Conservation (phyloP, 2,113 vertebrate species). For the Catharus fuscescens region DNA sequence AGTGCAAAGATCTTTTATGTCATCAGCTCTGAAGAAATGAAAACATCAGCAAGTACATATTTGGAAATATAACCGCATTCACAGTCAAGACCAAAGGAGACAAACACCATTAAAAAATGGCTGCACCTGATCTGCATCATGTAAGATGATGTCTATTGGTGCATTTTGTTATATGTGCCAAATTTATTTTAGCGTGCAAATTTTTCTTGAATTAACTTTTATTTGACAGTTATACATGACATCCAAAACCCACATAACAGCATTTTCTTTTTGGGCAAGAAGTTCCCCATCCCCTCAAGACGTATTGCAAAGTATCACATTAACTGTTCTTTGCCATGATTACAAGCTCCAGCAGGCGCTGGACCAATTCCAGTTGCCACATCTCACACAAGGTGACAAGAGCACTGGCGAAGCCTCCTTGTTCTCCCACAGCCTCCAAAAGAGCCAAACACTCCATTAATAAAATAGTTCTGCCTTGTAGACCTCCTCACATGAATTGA, state of each 20-base stretch:
- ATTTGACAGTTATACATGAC: neutral
- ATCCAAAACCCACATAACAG: neutral
- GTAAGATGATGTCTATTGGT: neutral
- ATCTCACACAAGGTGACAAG: neutral
- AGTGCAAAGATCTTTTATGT: slow-evolving; percentile 46
- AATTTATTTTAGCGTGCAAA: neutral
- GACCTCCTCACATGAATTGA: neutral
- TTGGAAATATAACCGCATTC: slow-evolving; percentile 44
- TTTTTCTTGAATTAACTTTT: neutral
- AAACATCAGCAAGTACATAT: slow-evolving; percentile 63
- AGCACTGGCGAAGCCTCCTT: neutral
- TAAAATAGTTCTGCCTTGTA: slow-evolving; percentile 28
- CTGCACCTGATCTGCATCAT: neutral
- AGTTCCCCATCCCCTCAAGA: neutral
- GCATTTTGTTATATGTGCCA: neutral
- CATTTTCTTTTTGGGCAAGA: neutral
- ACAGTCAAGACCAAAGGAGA: neutral
- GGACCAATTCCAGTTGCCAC: neutral
- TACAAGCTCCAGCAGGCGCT: neutral
- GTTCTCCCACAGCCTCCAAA: neutral
- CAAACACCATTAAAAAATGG: neutral
- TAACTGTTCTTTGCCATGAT: neutral
- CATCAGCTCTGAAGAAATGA: slow-evolving; percentile 34
- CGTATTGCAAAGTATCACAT: neutral
- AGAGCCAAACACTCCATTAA: slow-evolving; percentile 28